Percentiles rank a stretch among this genome's conserved stretches.
phyloP scores from a whole-genome alignment of 2,888 invertebrate species.

The Seira musarum region DNA sequence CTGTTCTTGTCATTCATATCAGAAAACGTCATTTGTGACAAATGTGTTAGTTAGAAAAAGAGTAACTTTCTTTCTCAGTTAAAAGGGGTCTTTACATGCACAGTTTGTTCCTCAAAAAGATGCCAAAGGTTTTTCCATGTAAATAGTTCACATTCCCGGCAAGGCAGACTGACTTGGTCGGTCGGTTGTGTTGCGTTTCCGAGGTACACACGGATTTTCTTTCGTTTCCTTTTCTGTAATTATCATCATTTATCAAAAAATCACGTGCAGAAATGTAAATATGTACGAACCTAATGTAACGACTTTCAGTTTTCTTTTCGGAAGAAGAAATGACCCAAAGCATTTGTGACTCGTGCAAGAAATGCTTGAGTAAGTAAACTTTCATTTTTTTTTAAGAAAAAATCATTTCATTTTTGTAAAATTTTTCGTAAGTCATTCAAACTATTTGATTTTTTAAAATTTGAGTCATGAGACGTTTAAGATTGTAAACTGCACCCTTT shows the following conservation, averaged over 20 bases:
- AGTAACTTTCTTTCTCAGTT: too few relatives aligned
- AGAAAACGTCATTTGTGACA: too few relatives aligned
- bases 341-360: background rate
- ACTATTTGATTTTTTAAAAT: background rate
- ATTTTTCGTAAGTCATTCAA: background rate
- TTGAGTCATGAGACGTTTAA: background rate
- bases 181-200: too few relatives aligned
- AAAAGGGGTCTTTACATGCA: too few relatives aligned
- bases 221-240: background rate
- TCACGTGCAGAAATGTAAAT: constrained; percentile 50
- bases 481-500: background rate
- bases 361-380: background rate
- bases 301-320: background rate
- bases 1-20: too few relatives aligned
- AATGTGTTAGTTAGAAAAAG: too few relatives aligned
- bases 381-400: background rate
- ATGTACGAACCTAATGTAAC: background rate
- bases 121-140: too few relatives aligned
- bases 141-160: too few relatives aligned
- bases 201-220: too few relatives aligned
- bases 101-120: too few relatives aligned
- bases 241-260: constrained; percentile 50
- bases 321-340: background rate
- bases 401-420: background rate
- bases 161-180: too few relatives aligned